Evolutionary conservation across 2,888 invertebrate genomes (phyloP).

Genomic region (Cactoblastis cactorum): DNA sequence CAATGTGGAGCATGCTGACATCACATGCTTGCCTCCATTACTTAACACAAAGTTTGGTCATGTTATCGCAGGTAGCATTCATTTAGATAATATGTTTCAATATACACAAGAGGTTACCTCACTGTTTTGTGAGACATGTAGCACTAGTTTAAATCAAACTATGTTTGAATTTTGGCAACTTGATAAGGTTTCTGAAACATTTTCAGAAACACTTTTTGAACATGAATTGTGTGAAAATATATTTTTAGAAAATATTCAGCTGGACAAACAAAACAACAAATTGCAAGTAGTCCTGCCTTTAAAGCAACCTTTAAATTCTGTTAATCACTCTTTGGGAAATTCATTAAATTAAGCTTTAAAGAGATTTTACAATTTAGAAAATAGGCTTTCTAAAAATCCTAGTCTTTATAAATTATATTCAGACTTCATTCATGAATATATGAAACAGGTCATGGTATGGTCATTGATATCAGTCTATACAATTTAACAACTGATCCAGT

Average conservation of each 20-base stretch:
- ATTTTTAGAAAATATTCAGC: not conserved
- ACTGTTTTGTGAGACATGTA: not conserved
- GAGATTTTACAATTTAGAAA: slow-evolving; percentile 23
- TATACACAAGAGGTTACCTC: not conserved
- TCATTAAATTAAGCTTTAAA: slow-evolving; percentile 21
- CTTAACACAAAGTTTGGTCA: not conserved
- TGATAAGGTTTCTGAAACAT: not conserved
- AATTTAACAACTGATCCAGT: slow-evolving; percentile 16
- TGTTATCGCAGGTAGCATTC: not conserved
- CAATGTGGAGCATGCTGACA: not conserved
- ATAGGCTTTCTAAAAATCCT: slow-evolving; percentile 16
- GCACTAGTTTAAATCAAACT: not conserved
- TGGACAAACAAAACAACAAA: not conserved
- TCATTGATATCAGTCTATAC: slow-evolving; percentile 16
- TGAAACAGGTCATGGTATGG: slow-evolving; percentile 15
- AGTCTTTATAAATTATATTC: slow-evolving; percentile 13
- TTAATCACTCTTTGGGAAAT: slow-evolving; percentile 17
- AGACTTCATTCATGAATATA: slow-evolving; percentile 16
- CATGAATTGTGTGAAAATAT: not conserved
- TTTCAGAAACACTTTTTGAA: not conserved
- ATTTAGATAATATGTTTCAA: not conserved
- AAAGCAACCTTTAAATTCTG: not conserved
- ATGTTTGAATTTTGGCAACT: not conserved
- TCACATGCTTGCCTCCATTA: slow-evolving; percentile 8
- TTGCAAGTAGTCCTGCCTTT: not conserved